Base-by-base conservation (phyloP, 1,140 invertebrate species). In the Aphaenogaster floridana region DNA sequence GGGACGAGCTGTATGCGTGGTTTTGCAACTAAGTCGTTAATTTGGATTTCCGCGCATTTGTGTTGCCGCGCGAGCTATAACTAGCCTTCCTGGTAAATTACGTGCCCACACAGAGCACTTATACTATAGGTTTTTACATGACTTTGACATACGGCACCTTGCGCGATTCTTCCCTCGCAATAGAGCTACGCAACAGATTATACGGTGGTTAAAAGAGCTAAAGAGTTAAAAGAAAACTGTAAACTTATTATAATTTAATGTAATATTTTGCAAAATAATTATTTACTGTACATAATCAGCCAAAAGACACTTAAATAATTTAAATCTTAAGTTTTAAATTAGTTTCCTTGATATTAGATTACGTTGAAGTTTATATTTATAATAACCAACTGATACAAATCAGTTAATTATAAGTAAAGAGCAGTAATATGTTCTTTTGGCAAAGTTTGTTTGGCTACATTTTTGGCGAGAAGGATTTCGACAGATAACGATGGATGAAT, bases 11-110 rank as follows among this genome's bases (percentile, higher is more conserved):
- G 6, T 34, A 6, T 13, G 17, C 15, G 57, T 13, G 15, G 2
- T 86, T 79, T 86, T 36, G 48, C 61, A 86, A 79, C 17, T 48
- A 15, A 21, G 42, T 76, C 45, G 74, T 86, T 86, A 86, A 86
- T 83, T 86, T n/a, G 36, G 36, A 72, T 86, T 86, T 81, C 64
- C 64, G 28, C 63, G 63, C 57, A 64, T 63, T 71, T 28, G 52
- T 21, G 34, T 36, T 80, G 54, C 42, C 15, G 59, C 48, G 76
- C 63, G 36, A 63, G 78, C 54, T 80, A 83, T 83, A 86, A 86
- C 50, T 81, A 36, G 63, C 7, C 34, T 86, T 86, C 85, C 34
- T 42, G 66, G 77, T 86, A 86, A 17, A 64, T 86, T 63, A 81
- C 85, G 42, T 80, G 64, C 48, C 11, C 2, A 52, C 45, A 17